Evolutionary conservation across 2,113 vertebrate genomes (phyloP).

Genomic region (Dicaeum eximium): DNA sequence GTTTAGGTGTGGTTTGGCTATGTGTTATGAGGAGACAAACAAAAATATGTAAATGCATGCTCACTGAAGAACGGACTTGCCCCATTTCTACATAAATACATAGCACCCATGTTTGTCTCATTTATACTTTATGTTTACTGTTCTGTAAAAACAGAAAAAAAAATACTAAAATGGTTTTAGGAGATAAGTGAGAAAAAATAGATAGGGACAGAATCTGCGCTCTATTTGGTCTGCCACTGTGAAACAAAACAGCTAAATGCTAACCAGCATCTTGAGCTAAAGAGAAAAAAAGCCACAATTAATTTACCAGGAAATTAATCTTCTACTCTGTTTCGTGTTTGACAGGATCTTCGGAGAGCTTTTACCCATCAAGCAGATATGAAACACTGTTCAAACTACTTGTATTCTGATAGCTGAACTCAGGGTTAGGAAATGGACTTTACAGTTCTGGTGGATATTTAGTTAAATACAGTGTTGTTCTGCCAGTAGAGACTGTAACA

Average conservation of each 20-base stretch:
- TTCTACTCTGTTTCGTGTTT: conserved; percentile 3
- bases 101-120: background rate
- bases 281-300: background rate
- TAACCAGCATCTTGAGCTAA: background rate
- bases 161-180: background rate
- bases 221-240: background rate
- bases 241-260: background rate
- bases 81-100: fast-evolving
- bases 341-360: conserved; percentile 32
- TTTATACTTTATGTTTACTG: background rate
- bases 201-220: background rate
- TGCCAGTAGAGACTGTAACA: background rate
- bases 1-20: background rate
- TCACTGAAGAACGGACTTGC: background rate
- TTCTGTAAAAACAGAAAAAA: background rate
- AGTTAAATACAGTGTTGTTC: background rate
- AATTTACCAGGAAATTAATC: conserved; percentile 31
- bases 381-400: conserved; percentile 14
- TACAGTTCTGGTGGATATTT: background rate
- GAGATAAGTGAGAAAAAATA: background rate
- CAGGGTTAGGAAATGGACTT: background rate
- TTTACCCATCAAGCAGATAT: conserved; percentile 7
- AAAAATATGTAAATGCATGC: background rate
- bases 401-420: conserved; percentile 6
- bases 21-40: background rate